These are phyloP conservation scores for Enteromius radiatus DNA, from an alignment of 2,797 vertebrate species.

Conservation along the genomic window DNA sequence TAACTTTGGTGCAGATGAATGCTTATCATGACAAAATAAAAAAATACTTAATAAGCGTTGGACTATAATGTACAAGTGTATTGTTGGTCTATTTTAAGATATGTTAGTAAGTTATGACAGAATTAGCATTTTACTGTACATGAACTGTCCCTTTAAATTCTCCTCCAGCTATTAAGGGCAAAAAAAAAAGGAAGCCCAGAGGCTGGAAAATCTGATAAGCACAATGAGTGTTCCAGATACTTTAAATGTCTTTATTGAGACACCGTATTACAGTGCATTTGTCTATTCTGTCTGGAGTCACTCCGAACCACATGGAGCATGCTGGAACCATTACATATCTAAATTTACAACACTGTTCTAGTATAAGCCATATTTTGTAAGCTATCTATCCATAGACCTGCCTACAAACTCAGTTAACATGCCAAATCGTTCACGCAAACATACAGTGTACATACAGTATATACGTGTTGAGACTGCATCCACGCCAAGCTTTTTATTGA, in stretches of 20 bases:
- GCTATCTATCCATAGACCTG: constrained; percentile 3
- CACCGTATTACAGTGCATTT: constrained; percentile 45
- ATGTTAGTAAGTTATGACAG: neutral
- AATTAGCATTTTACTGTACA: neutral
- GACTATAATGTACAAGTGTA: neutral
- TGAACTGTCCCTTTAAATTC: constrained; percentile 1
- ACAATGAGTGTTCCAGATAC: constrained; percentile 54
- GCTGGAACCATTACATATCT: constrained; percentile 58
- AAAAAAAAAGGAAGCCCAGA: constrained; percentile 21
- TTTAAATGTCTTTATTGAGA: constrained; percentile 49
- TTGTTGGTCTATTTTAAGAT: neutral
- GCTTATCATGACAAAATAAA: neutral
- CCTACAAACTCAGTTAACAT: constrained; percentile 3
- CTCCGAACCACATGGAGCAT: constrained; percentile 53
- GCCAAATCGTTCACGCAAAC: neutral
- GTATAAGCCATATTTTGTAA: constrained; percentile 39
- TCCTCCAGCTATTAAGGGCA: neutral
- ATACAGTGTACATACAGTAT: neutral
- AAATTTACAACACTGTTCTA: constrained; percentile 44
- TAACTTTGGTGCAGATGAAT: neutral
- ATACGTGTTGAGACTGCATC: constrained; percentile 6
- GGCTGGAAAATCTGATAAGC: constrained; percentile 61
- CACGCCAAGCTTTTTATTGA: constrained; percentile 17
- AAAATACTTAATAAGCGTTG: neutral
- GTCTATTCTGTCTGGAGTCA: constrained; percentile 47